These are phyloP conservation scores for Alouatta palliata DNA, from an alignment of 2,113 vertebrate species.

Conservation along the genomic window DNA sequence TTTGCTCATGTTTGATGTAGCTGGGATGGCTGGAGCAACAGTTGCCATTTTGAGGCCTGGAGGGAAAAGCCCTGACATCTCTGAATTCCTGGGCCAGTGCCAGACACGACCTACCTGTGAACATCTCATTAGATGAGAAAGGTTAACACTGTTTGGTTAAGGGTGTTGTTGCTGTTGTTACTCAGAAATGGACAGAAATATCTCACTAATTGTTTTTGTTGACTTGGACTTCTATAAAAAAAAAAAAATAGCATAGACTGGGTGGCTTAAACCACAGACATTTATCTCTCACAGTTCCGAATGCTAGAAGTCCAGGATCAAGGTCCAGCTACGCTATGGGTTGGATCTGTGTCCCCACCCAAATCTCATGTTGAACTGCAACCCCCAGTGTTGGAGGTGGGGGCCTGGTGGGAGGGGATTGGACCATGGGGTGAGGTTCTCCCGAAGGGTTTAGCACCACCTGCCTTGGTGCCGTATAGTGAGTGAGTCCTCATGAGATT, in stretches of 20 bases:
- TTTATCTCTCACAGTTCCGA: accelerated
- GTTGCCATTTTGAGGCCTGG: background rate
- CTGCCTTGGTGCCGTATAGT: no score
- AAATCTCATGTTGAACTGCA: no score
- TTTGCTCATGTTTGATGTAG: no score
- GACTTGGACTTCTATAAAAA: background rate
- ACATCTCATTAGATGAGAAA: background rate
- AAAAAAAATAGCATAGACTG: accelerated
- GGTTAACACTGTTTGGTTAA: accelerated
- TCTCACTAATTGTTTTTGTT: background rate
- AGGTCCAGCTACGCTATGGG: accelerated
- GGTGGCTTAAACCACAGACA: accelerated
- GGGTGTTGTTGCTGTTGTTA: background rate
- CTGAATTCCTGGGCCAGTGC: accelerated
- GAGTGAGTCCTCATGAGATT: no score
- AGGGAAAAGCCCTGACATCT: background rate
- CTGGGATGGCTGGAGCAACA: background rate
- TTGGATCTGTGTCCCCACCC: background rate
- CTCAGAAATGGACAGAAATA: background rate
- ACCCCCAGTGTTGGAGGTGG: no score
- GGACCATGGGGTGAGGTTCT: no score
- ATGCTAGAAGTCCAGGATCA: background rate
- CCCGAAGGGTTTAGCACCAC: no score
- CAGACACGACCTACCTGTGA: background rate
- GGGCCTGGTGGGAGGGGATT: no score